Conservation (phyloP, 2,113 vertebrate genomes). For the Chloropsis hardwickii region DNA sequence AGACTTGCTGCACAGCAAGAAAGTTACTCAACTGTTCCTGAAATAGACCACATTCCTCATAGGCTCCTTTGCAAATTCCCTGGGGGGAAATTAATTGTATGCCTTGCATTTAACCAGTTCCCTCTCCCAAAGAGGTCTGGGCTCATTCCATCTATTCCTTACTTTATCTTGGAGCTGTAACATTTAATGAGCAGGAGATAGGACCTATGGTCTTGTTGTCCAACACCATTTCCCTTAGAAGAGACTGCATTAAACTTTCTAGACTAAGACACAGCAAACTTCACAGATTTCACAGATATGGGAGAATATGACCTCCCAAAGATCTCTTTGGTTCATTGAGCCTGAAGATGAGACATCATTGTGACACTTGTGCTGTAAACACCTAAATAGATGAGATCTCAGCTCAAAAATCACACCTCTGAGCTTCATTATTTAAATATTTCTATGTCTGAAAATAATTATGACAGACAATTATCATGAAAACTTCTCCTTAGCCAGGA, state of each 20-base stretch:
- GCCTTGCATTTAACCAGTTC: not conserved
- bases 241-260: not conserved
- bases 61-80: not conserved
- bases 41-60: not conserved
- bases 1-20: not conserved
- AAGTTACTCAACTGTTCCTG: not conserved
- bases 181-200: not conserved
- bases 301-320: not conserved
- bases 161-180: not conserved
- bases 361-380: not conserved
- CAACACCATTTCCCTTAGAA: not conserved
- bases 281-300: not conserved
- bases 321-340: not conserved
- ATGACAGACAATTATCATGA: not conserved
- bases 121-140: not conserved
- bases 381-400: not conserved
- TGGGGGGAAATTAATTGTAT: not conserved
- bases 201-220: not conserved
- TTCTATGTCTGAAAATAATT: slow-evolving; percentile 7
- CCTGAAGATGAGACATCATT: not conserved
- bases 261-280: not conserved
- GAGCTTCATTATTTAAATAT: slow-evolving; percentile 29
- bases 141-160: not conserved
- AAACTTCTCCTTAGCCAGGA: not conserved
- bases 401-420: not conserved